These are phyloP conservation scores for Euwallacea similis DNA, from an alignment of 1,140 invertebrate genomes.

Conservation along the genomic window DNA sequence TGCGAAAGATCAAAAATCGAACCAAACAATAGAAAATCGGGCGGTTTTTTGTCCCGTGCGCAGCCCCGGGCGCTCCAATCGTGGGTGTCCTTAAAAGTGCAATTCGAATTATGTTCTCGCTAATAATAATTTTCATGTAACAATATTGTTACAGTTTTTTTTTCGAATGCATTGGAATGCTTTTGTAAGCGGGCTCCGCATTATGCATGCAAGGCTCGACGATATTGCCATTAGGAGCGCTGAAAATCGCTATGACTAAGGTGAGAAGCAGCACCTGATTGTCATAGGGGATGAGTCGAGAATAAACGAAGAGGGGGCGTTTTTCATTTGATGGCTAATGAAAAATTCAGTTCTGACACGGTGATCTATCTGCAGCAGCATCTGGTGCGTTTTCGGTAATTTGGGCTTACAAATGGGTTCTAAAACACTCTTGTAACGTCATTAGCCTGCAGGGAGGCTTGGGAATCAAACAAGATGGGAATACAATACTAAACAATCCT, in stretches of 20 bases:
- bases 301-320: conserved; percentile 30
- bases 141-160: conserved; percentile 4
- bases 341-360: conserved; percentile 37
- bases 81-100: conserved; percentile 31
- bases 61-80: conserved; percentile 14
- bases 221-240: neutral
- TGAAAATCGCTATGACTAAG: conserved; percentile 26
- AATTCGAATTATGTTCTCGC: conserved; percentile 17
- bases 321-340: conserved; percentile 37
- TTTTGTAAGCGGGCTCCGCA: neutral
- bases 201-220: neutral
- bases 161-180: conserved; percentile 4
- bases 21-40: conserved; percentile 26
- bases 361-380: conserved; percentile 35
- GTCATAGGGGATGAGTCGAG: conserved; percentile 18
- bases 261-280: conserved; percentile 37
- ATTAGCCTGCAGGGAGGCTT: no score
- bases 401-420: conserved; percentile 27
- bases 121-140: conserved; percentile 19
- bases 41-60: conserved; percentile 17
- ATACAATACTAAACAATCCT: no score
- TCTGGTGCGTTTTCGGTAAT: conserved; percentile 33
- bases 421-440: conserved; percentile 22
- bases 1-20: conserved; percentile 20
- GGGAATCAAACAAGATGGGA: no score